Evolutionary conservation across 2,113 vertebrate genomes (phyloP).

Genomic region (Equus przewalskii): DNA sequence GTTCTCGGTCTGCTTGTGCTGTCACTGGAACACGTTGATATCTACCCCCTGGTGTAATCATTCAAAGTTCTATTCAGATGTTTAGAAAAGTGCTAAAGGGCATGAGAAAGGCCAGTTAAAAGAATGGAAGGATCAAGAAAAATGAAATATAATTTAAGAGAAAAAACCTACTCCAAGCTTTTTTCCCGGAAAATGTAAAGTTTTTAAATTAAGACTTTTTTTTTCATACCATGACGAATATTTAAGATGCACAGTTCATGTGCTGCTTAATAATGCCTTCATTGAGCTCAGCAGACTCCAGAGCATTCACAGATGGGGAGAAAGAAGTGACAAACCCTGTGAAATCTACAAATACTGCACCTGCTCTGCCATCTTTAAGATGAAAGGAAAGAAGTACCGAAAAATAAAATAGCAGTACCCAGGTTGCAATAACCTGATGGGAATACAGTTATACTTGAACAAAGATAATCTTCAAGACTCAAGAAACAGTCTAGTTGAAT

Average conservation of each 20-base stretch:
- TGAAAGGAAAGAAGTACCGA: neutral
- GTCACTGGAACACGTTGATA: rapidly evolving
- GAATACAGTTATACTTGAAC: neutral
- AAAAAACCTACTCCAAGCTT: neutral
- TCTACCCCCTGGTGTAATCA: rapidly evolving
- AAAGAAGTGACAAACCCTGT: neutral
- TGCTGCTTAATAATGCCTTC: too few relatives aligned
- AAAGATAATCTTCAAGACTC: neutral
- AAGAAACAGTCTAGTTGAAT: neutral
- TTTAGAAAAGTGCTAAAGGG: neutral
- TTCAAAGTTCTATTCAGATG: neutral
- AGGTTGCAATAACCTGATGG: neutral
- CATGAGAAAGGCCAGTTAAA: neutral
- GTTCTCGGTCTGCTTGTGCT: neutral
- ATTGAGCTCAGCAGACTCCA: too few relatives aligned
- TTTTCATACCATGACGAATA: neutral
- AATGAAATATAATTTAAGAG: neutral
- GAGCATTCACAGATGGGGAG: rapidly evolving
- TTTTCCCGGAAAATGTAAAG: neutral
- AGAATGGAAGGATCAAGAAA: neutral
- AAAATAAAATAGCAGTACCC: neutral
- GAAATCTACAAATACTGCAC: neutral
- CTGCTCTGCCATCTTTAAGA: neutral
- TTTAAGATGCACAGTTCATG: neutral
- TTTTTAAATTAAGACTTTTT: neutral